Conservation (phyloP, 1,140 invertebrate genomes). For the Lordiphosa collinella region DNA sequence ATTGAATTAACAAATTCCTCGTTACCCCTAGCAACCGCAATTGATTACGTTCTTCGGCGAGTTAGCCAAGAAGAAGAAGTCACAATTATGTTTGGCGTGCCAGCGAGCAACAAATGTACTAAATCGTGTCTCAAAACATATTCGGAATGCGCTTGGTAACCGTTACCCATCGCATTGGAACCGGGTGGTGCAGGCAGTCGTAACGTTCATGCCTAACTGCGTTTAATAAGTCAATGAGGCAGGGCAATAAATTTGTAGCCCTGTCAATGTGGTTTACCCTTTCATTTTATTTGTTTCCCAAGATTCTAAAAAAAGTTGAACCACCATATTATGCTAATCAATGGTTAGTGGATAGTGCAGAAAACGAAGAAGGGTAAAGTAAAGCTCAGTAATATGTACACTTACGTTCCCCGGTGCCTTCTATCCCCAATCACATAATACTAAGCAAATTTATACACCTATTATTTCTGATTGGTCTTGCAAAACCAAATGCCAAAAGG, state of each 20-base stretch:
- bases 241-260: conserved; percentile 47
- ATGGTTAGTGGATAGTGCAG: not conserved
- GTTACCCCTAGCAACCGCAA: conserved; percentile 69
- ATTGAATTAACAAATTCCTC: conserved; percentile 79
- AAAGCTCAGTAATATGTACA: no score
- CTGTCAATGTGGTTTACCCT: conserved; percentile 52
- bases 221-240: conserved; percentile 63
- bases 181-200: conserved; percentile 5
- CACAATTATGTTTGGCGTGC: conserved; percentile 69
- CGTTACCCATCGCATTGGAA: not conserved
- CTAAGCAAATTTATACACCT: not conserved
- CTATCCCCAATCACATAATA: no score
- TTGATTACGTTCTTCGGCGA: conserved; percentile 59
- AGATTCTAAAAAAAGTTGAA: conserved; percentile 16
- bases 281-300: conserved; percentile 35
- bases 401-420: no score
- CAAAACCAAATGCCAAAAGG: conserved; percentile 53
- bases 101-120: conserved; percentile 66
- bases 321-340: conserved; percentile 28
- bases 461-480: conserved; percentile 7
- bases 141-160: conserved; percentile 35
- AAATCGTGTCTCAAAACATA: conserved; percentile 49
- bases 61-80: conserved; percentile 37
- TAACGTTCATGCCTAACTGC: conserved; percentile 51
- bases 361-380: not conserved